These are phyloP conservation scores for Anhinga rufa DNA, from an alignment of 2,113 vertebrate species.

Conservation along the genomic window DNA sequence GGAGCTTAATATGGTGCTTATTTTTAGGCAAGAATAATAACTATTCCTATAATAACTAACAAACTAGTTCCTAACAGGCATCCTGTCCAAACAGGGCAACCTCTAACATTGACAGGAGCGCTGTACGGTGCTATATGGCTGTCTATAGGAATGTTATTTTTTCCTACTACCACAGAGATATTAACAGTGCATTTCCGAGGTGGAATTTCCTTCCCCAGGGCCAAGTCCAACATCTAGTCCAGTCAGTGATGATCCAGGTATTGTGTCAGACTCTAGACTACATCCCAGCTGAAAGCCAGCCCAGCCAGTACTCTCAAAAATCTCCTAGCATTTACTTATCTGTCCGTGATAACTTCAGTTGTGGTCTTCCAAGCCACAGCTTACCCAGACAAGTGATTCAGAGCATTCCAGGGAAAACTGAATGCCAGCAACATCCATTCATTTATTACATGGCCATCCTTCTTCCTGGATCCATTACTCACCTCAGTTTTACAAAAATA, in stretches of 20 bases:
- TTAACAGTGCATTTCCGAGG: background rate
- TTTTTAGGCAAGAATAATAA: constrained; percentile 7
- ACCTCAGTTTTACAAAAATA: background rate
- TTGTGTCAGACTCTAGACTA: background rate
- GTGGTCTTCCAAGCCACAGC: background rate
- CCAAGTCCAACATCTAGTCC: background rate
- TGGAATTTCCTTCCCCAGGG: background rate
- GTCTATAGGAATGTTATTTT: background rate
- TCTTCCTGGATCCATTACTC: background rate
- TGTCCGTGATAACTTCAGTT: background rate
- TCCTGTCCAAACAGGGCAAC: background rate
- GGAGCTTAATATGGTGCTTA: background rate
- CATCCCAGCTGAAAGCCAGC: background rate
- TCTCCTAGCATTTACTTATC: background rate
- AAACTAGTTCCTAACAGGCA: background rate
- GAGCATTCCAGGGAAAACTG: background rate
- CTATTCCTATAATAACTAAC: no score
- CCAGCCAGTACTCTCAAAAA: background rate
- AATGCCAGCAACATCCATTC: background rate
- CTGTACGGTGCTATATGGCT: accelerated
- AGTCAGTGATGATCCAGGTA: background rate
- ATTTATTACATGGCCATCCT: background rate
- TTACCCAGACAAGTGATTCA: background rate
- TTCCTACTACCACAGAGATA: background rate
- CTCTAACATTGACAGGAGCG: background rate